These are phyloP conservation scores for Xenentodon cancila DNA, from an alignment of 2,797 vertebrate species.

Conservation along the genomic window DNA sequence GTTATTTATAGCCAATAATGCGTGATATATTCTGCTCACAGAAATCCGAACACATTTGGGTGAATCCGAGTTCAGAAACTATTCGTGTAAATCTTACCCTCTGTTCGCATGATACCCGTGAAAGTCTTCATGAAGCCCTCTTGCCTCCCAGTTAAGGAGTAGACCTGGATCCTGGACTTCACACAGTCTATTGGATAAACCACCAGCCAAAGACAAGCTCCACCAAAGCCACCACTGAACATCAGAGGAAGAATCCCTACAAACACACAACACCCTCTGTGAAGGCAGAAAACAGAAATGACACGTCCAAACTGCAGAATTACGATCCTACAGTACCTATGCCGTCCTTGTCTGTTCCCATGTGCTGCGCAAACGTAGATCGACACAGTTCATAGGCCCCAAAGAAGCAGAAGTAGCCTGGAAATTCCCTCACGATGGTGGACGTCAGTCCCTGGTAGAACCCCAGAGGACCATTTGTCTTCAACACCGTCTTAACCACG, in stretches of 20 bases:
- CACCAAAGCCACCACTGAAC: constrained; percentile 92
- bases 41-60: too few relatives aligned
- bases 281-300: neutral
- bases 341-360: constrained; percentile 87
- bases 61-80: neutral
- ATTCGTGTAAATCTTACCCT: constrained; percentile 76
- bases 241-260: constrained; percentile 88
- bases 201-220: constrained; percentile 91
- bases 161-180: constrained; percentile 95
- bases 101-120: constrained; percentile 80
- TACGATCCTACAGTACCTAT: constrained; percentile 79
- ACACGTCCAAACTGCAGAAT: neutral
- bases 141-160: constrained; percentile 92
- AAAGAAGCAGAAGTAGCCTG: constrained; percentile 96
- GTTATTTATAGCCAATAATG: too few relatives aligned
- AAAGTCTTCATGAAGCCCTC: constrained; percentile 89
- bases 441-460: constrained; percentile 90
- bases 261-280: neutral
- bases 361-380: constrained; percentile 83
- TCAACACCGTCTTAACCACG: constrained; percentile 86
- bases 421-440: constrained; percentile 90
- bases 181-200: constrained; percentile 94
- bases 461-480: constrained; percentile 86
- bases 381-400: constrained; percentile 92
- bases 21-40: too few relatives aligned